Base-by-base conservation (phyloP, 2,113 vertebrate species). In the Eonycteris spelaea region DNA sequence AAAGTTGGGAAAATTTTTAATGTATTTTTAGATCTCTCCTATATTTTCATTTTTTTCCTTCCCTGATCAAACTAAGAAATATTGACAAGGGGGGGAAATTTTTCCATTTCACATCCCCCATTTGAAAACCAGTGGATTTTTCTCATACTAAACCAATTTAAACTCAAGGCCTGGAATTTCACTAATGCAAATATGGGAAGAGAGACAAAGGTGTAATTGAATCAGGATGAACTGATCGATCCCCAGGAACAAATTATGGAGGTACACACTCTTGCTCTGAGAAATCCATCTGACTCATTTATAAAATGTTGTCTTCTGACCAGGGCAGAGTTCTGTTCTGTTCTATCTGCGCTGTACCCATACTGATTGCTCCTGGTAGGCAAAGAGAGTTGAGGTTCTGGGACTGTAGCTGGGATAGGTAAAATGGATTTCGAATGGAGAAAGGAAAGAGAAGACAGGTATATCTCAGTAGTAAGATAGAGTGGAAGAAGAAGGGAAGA, bases 1-100 rank as follows among this genome's bases (percentile, higher is more conserved):
- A 89, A 19, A 70, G 11, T 30, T 74, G 43, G 57, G 28, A 28
- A 80, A 43, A 33, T 28, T 63, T 67, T 33, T 90, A 40, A 67
- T 33, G 12, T 35, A 63, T 75, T 91, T 87, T 35, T 38, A 45
- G 16, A 65, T 33, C 19, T 67, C 22, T 71, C 11, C 40, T 51
- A 7, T 75, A 12, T 97, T 87, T 78, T 28, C 5, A 48, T 30
- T 74, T 53, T 75, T 16, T n/a, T n/a, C n/a, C 4, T 24, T 15
- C 22, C 30, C 15, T 79, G 22, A 73, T 92, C 30, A 94, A 96
- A 94, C 21, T 43, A 96, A 85, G 30, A 90, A 91, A 55, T 93
- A 16, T 92, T 90, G 57, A 40, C 24, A 87, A 70, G 91, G 33
- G 77, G 43, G 55, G 55, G 63, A 78, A 88, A 53, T 40, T 12